Conservation (phyloP, 2,797 vertebrate species). For the Sardinella longiceps region DNA sequence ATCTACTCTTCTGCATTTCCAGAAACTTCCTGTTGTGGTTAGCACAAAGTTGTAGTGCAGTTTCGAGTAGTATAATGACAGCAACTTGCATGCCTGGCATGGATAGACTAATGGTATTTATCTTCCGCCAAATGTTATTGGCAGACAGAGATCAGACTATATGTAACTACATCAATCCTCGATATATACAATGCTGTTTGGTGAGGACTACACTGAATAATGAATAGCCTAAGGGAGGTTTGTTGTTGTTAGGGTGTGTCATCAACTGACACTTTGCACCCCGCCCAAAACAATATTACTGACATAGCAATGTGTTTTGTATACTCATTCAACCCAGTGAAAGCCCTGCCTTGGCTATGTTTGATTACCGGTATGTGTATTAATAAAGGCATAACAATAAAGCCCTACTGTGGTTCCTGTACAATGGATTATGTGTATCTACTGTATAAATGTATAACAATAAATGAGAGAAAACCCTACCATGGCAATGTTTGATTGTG, state of each 20-base stretch:
- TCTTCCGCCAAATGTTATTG: not conserved
- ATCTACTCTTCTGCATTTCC: not conserved
- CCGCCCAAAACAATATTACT: not conserved
- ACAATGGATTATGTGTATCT: not conserved
- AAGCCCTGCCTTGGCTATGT: too few species aligned
- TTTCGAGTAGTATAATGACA: not conserved
- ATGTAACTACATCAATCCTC: not conserved
- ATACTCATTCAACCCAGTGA: not conserved
- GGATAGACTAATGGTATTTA: not conserved
- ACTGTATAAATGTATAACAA: too few species aligned
- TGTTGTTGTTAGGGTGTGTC: not conserved
- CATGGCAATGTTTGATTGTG: not conserved
- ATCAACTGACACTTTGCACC: not conserved
- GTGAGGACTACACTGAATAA: not conserved
- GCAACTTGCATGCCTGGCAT: not conserved
- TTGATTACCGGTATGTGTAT: too few species aligned
- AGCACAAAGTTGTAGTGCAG: not conserved
- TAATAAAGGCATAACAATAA: too few species aligned
- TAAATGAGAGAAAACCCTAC: too few species aligned
- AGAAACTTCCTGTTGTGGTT: constrained; percentile 4
- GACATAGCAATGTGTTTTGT: not conserved
- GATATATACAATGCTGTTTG: not conserved
- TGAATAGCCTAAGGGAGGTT: not conserved
- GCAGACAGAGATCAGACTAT: not conserved
- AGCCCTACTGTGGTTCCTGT: too few species aligned